Conservation (phyloP, 2,113 vertebrate species). For the Elaphurus davidianus region DNA sequence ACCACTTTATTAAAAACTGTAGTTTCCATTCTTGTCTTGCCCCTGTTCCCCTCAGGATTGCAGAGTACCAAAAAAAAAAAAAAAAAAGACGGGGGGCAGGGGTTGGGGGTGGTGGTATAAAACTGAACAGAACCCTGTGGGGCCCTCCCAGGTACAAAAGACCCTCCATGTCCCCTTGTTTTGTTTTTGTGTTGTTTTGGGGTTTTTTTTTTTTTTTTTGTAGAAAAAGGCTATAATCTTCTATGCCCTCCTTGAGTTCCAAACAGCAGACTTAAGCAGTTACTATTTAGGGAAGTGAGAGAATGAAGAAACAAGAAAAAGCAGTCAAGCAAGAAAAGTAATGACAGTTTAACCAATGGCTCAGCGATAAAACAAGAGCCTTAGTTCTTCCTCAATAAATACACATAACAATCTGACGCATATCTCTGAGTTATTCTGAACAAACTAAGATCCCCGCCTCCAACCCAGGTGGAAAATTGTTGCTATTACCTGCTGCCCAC, state of each 20-base stretch:
- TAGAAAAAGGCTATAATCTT: not conserved
- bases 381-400: not conserved
- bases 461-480: not conserved
- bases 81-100: accelerated
- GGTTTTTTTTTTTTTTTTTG: not conserved
- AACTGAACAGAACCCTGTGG: not conserved
- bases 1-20: not conserved
- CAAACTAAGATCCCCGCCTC: not conserved
- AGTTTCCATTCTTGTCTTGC: not conserved
- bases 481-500: not conserved
- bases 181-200: not conserved
- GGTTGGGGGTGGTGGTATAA: not conserved
- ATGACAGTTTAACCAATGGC: not conserved
- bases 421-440: not conserved
- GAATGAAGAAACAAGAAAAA: not conserved
- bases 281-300: not conserved
- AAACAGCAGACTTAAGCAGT: not conserved
- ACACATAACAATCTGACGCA: not conserved
- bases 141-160: not conserved
- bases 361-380: not conserved
- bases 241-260: not conserved
- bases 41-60: not conserved
- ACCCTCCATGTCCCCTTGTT: not conserved
- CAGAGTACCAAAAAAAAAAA: not conserved
- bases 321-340: not conserved